phyloP scores from a whole-genome alignment of 2,113 vertebrate species.

The Bolborhynchus lineola region DNA sequence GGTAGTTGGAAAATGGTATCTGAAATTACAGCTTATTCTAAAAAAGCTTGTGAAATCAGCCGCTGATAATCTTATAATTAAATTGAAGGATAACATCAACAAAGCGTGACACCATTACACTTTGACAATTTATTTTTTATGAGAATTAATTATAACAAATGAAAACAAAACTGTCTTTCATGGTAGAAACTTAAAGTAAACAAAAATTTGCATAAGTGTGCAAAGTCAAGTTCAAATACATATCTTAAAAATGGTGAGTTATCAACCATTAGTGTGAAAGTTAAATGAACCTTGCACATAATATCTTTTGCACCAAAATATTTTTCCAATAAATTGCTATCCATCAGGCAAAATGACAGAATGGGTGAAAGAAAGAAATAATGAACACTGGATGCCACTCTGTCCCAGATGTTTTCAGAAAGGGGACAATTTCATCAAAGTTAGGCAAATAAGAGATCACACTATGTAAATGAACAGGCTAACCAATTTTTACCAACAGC shows the following conservation, averaged over 20 bases:
- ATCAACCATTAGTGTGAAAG: background rate
- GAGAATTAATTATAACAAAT: background rate
- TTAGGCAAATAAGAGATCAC: background rate
- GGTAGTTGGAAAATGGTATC: background rate
- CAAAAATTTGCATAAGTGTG: background rate
- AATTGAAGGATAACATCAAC: background rate
- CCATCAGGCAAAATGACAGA: background rate
- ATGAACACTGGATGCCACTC: background rate
- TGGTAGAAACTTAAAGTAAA: background rate
- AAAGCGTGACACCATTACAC: background rate
- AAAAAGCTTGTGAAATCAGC: background rate
- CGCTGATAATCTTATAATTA: background rate
- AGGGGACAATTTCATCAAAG: background rate
- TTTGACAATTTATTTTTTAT: slow-evolving; percentile 1
- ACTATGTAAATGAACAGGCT: background rate
- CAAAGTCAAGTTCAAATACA: slow-evolving; percentile 15
- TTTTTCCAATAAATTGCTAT: background rate
- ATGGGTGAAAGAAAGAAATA: background rate
- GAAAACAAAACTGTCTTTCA: background rate
- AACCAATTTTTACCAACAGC: background rate
- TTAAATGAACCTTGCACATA: background rate
- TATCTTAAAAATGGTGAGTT: background rate
- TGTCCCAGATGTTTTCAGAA: background rate
- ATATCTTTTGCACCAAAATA: background rate
- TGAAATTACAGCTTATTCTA: background rate